Base-by-base conservation (phyloP, 2,888 invertebrate species). In the Dynastes tityus region DNA sequence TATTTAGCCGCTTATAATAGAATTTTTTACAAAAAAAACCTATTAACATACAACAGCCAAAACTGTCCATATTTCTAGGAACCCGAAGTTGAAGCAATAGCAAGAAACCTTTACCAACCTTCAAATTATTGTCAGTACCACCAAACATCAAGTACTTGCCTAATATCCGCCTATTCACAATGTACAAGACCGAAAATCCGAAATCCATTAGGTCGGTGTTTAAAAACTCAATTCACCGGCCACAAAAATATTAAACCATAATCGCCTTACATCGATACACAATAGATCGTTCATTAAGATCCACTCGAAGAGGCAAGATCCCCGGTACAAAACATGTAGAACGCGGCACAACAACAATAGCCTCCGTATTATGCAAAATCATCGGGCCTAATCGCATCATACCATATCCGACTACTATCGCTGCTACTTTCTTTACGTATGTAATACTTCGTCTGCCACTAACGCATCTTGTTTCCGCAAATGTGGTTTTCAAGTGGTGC, bases 401-500 rank as follows among this genome's bases (percentile, higher is more conserved):
- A n/a, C 68, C 13, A 51, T 68, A 68, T 29, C 29, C 51, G 27
- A 40, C 16, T 65, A 8, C 40, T 6, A 16, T 58, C 22, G 22
- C 55, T 58, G 22, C 55, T 16, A 32, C 68, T 51, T 51, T 68
- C 68, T 51, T 27, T 53, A 51, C 32, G 32, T 37, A 37, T 37
- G 32, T 37, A 37, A 37, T 37, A 37, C 27, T 49, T 68, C 68
- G 27, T n/a, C 27, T 68, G 29, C 45, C 22, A 32, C 63, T 13
- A 13, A 32, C 0, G 11, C 68, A 68, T 68, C 68, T 68, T 68
- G 68, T 68, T 68, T 68, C 68, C 68, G 51, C 51, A 68, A 68
- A 68, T 51, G 68, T 68, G 68, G 51, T 68, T 68, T 68, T 68
- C 51, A 51, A 68, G 68, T 68, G 68, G 68, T 27, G 68, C 32